Evolutionary conservation across 2,797 vertebrate species (phyloP), one percentile per base, ranked within the genome.

Genomic region (Diceros bicornis): DNA sequence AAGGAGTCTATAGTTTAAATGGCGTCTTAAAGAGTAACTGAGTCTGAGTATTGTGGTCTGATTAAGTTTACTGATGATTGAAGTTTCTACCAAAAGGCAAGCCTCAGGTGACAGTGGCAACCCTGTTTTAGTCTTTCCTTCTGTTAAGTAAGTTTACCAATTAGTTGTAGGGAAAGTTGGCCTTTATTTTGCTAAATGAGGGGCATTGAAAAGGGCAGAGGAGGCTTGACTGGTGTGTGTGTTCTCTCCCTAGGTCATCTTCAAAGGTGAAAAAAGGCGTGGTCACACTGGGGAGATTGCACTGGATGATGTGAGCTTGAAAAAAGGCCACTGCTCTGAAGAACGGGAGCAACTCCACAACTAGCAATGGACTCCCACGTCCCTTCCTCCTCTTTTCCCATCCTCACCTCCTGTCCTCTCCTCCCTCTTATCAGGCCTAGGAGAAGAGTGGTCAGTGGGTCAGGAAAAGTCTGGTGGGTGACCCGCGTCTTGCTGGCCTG

Each of bases 291-390:
- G 99, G 2, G 99, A 99, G 98, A 99, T 99, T 98, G 99, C 99
- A 4, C 98, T 99, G 98, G 99, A 99, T 66, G 99, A 99, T 94
- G 99, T 99, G 97, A 99, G 98, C 98, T 98, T 99, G 98, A 99
- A 98, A 97, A 99, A 98, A 99, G 99, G 99, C 97, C 98, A 95
- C 95, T 99, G 99, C 98, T 98, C 99, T 55, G 99, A 99, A 97
- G 99, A 99, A 95, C 99, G 98, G 97, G 98, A 98, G 92, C 83
- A 72, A 41, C 96, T 83, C 71, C 82, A 23, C 1, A 84, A 93
- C 94, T 68, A 91, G 85, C 81, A 64, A 3, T 81, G 55, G 83
- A 79, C 47, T 23, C 82, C 64, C 32, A 1, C 41, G 68, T 32
- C n/a, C 52, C n/a, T 89, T 55, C 96, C 87, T 84, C 47, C 27